A percentile compares a stretch with the other conserved stretches of the same genome.
phyloP scores from a whole-genome alignment of 2,797 vertebrate species.

The Notoglanidium macrostoma region DNA sequence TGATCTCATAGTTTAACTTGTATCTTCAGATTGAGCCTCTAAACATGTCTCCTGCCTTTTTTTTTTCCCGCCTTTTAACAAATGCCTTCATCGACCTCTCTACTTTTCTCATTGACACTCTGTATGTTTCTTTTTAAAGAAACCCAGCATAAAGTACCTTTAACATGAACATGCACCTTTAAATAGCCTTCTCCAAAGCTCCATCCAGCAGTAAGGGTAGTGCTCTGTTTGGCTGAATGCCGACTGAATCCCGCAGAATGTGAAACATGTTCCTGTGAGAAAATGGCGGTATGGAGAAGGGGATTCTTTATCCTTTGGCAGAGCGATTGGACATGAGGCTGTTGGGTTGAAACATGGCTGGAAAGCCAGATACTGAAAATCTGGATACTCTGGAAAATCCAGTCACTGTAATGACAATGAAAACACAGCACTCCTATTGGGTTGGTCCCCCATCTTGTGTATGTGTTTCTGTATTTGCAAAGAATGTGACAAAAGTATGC shows the following conservation, averaged over 20 bases:
- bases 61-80: conserved; percentile 19
- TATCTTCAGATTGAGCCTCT: conserved; percentile 39
- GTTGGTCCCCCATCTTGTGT: not conserved
- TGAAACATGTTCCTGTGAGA: not conserved
- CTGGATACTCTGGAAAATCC: conserved; percentile 15
- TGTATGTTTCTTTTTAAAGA: not conserved
- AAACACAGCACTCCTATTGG: not conserved
- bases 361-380: conserved; percentile 18
- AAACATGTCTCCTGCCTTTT: conserved; percentile 27
- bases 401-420: conserved; percentile 1
- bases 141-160: conserved; percentile 26
- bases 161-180: conserved; percentile 13
- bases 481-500: not conserved
- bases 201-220: not conserved
- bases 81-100: conserved; percentile 42
- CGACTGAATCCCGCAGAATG: not conserved
- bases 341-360: not conserved
- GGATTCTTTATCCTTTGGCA: not conserved
- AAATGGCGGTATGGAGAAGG: not conserved
- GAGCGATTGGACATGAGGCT: not conserved
- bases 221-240: not conserved
- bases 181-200: conserved; percentile 1
- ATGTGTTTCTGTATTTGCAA: not conserved
- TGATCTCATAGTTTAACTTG: conserved; percentile 38
- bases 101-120: not conserved